Percentiles rank a stretch among this genome's conserved stretches.
These are phyloP conservation scores for Trichonephila clavata DNA, from an alignment of 1,140 invertebrate species.

Conservation along the genomic window DNA sequence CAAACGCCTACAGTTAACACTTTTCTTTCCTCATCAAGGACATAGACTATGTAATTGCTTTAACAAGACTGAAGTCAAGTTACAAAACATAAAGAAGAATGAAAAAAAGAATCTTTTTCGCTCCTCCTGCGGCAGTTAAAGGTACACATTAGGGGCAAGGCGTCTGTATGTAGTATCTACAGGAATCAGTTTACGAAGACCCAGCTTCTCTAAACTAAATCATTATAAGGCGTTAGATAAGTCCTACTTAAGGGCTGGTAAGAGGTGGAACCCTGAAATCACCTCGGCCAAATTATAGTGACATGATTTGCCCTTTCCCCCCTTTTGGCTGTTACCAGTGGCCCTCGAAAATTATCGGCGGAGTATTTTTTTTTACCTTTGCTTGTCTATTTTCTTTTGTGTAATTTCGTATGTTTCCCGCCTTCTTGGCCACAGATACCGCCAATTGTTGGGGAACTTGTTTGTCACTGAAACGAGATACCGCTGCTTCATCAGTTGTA, in stretches of 20 bases:
- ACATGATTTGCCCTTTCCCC: conserved; percentile 52
- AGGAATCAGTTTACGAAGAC: conserved; percentile 46
- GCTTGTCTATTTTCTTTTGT: background rate
- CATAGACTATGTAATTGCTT: conserved; percentile 46
- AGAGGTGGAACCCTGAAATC: conserved; percentile 66
- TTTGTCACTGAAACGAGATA: background rate
- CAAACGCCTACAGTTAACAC: conserved; percentile 61
- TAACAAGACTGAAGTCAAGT: conserved; percentile 58
- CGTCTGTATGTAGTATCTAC: conserved; percentile 51
- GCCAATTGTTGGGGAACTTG: background rate
- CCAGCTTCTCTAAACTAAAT: conserved; percentile 40
- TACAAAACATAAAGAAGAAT: conserved; percentile 22
- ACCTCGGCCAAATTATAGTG: conserved; percentile 71
- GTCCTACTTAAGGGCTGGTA: conserved; percentile 61
- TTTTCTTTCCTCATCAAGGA: conserved; percentile 34
- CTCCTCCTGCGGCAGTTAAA: conserved; percentile 36
- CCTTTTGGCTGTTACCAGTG: conserved; percentile 11
- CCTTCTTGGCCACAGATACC: conserved; percentile 35
- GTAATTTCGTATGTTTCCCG: conserved; percentile 64
- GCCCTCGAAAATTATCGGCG: conserved; percentile 59
- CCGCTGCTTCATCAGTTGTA: background rate
- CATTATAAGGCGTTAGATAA: conserved; percentile 62
- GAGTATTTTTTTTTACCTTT: background rate
- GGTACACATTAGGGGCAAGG: conserved; percentile 63
- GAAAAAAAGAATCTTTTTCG: conserved; percentile 8